Evolutionary conservation across 2,888 invertebrate genomes (phyloP), one percentile per base, ranked within the genome.

Genomic region (Hypsopygia costalis): DNA sequence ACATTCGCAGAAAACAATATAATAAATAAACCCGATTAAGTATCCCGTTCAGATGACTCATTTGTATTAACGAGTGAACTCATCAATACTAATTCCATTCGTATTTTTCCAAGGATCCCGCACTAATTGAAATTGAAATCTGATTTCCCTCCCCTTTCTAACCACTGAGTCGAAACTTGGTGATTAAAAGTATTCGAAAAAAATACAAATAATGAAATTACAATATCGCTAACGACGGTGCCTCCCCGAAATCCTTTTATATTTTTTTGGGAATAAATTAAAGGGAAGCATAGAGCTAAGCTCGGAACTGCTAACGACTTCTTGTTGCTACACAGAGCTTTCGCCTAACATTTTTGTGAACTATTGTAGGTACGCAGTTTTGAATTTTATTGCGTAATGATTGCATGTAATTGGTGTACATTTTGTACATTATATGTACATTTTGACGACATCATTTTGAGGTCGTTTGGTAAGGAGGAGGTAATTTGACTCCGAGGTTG

Each of bases 131-230:
- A 88, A 88, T 83, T 82, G 88, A 83, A 88, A 87, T 87, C 86
- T 79, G 88, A 88, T 88, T 88, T 86, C 64, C 79, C 70, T 71
- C 73, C 78, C 77, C 55, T 51, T 59, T 58, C 60, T 61, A 56
- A 60, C 67, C 67, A 72, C 68, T 67, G 71, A 73, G 64, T 69
- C 53, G 59, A 54, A 62, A 54, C 64, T 65, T 61, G 69, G 81
- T 87, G 89, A 89, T 89, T 89, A 89, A 89, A 88, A 86, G 83
- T 82, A 85, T 81, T 81, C 75, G 78, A 25, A 25, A 74, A 85
- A 87, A 89, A 86, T 81, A 89, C 86, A 89, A 89, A 88, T 88
- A 89, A 89, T 89, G 83, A 86, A 89, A 89, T 89, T 89, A 89
- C 89, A 89, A 89, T 89, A 89, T 89, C 85, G 86, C 83, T 89